Evolutionary conservation across 2,888 invertebrate species (phyloP).

Genomic region (Lutraria lutraria): DNA sequence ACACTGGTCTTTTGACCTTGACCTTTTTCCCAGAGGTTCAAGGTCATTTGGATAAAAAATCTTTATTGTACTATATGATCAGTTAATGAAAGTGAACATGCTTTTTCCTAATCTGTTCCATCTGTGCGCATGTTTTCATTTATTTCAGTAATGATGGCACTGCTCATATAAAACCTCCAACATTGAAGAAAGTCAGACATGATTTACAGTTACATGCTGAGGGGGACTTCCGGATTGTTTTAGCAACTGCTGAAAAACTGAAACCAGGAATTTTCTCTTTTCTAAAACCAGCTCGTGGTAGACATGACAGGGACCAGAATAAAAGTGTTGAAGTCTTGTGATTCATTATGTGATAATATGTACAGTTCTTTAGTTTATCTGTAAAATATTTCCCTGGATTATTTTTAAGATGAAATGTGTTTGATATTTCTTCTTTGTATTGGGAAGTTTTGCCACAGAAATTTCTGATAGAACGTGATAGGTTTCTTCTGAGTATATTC

Average conservation of each 20-base stretch:
- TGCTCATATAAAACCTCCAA: conserved; percentile 45
- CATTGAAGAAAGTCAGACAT: conserved; percentile 71
- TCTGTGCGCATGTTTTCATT: too few relatives aligned
- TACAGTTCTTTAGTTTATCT: background rate
- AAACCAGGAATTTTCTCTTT: conserved; percentile 82
- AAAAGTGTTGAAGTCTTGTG: conserved; percentile 40
- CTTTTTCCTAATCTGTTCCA: background rate
- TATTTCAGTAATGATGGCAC: conserved; percentile 59
- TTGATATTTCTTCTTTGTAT: too few relatives aligned
- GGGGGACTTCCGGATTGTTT: conserved; percentile 82
- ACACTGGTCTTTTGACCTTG: too few relatives aligned
- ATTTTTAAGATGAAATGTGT: too few relatives aligned
- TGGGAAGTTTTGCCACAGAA: too few relatives aligned
- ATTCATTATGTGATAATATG: background rate
- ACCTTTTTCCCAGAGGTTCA: too few relatives aligned
- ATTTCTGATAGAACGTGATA: too few relatives aligned
- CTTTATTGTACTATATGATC: background rate
- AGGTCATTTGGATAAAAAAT: too few relatives aligned
- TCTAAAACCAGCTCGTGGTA: conserved; percentile 71
- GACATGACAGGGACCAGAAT: conserved; percentile 39
- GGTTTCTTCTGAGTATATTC: too few relatives aligned
- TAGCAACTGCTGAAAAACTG: conserved; percentile 83
- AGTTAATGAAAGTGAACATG: background rate
- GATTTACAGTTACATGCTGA: conserved; percentile 81
- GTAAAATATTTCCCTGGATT: too few relatives aligned